Percentiles rank a stretch among this genome's conserved stretches.
Evolutionary conservation across 2,888 invertebrate species (phyloP).

Genomic region (Agrochola lychnidis): DNA sequence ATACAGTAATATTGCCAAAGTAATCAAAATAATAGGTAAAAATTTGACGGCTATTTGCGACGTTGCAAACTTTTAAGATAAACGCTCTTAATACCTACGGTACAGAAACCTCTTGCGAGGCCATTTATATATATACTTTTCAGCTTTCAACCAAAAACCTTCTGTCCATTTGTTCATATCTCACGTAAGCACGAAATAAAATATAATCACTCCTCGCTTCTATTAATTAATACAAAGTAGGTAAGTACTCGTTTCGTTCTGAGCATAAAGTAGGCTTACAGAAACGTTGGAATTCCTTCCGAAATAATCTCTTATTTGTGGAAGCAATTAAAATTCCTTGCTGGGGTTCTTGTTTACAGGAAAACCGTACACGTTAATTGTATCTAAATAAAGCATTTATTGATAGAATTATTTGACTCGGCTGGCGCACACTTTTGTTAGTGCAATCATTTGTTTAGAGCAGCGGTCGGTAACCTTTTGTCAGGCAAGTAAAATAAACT

Average conservation of each 20-base stretch:
- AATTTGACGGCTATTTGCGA: too few species aligned
- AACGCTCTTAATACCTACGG: too few species aligned
- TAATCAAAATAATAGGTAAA: too few species aligned
- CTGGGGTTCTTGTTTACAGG: neutral
- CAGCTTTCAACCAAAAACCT: too few species aligned
- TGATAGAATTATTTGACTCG: neutral
- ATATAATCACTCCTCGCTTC: neutral
- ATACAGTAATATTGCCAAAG: too few species aligned
- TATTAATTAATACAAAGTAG: neutral
- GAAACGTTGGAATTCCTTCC: conserved; percentile 22
- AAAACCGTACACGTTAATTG: neutral
- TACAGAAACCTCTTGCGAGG: too few species aligned
- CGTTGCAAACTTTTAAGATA: too few species aligned
- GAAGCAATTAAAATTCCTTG: conserved; percentile 59
- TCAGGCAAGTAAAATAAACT: too few species aligned
- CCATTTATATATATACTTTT: too few species aligned
- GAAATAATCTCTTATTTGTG: conserved; percentile 49
- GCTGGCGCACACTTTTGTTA: neutral
- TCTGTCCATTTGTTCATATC: neutral
- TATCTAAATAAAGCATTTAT: neutral
- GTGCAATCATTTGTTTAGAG: neutral
- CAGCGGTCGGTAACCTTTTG: too few species aligned
- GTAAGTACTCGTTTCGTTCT: neutral
- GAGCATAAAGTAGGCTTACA: neutral
- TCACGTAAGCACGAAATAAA: neutral